Evolutionary conservation across 1,140 invertebrate genomes (phyloP), one percentile per base, ranked within the genome.

Genomic region (Eupristina koningsbergeri): DNA sequence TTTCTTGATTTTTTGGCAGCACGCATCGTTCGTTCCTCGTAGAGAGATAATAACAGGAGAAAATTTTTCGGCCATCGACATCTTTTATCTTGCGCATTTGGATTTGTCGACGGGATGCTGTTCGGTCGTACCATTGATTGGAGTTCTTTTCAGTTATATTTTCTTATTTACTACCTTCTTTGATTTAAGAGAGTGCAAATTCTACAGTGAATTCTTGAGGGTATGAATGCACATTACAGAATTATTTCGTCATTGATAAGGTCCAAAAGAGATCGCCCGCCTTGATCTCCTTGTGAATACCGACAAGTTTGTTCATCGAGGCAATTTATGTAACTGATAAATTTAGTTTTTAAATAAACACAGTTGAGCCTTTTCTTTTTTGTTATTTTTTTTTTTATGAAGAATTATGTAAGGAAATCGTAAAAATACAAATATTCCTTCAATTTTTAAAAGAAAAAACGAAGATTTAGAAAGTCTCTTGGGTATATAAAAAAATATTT

Each of bases 241-340:
- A 74, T 79, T 79, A 79, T 84, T 84, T 84, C 82, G 79, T 79
- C 82, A 79, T 79, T 79, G 82, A 84, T 84, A 79, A 84, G 50
- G 36, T 71, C 63, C 53, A 58, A 74, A 61, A 80, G 45, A 45
- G 63, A 80, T 80, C 39, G 45, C 41, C 50, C 53, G 75, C 8
- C 75, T 45, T 26, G 76, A 45, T 36, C 39, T 58, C 39, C 45
- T 39, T 36, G 3, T 45, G 47, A 76, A 61, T 50, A 5, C 11
- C 47, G 11, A n/a, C 64, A 39, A 45, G 64, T 78, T 45, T 78
- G 58, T 64, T 64, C 61, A 64, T 64, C 58, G 64, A 45, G 11
- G 5, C 36, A 53, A 64, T 78, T 78, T 78, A 78, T 78, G 11
- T 29, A 11, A 7, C 31, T 5, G 31, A 31, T 45, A 41, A 45